phyloP scores from a whole-genome alignment of 2,113 vertebrate genomes.

The Monopterus albus region DNA sequence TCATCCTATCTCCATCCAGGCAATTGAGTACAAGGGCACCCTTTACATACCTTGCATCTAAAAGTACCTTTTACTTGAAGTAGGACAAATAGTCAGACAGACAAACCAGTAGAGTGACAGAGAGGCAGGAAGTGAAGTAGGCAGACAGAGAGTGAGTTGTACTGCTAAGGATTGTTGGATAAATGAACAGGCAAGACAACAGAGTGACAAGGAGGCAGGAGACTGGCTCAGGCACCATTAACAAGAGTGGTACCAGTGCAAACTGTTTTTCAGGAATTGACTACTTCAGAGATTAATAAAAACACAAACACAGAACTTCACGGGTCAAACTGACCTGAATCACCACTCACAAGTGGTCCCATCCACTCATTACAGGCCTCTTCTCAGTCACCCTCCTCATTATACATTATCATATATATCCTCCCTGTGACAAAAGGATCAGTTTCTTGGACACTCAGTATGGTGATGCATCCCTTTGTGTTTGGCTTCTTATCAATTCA shows the following conservation, averaged over 20 bases:
- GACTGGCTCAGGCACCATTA: conserved; percentile 49
- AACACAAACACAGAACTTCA: conserved; percentile 34
- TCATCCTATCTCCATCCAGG: neutral
- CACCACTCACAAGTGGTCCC: conserved; percentile 37
- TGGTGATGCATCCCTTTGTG: neutral
- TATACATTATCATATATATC: neutral
- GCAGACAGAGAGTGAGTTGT: too few relatives aligned
- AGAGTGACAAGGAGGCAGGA: conserved; percentile 26
- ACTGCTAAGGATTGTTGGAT: too few relatives aligned
- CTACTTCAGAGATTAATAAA: conserved; percentile 47
- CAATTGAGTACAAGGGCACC: conserved; percentile 6
- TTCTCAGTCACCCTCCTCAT: neutral
- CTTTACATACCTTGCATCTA: conserved; percentile 10
- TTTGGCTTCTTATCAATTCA: neutral
- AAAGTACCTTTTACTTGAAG: conserved; percentile 10
- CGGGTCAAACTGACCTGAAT: conserved; percentile 32
- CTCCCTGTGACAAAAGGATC: conserved; percentile 8
- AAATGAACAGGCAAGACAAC: neutral
- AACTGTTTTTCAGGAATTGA: conserved; percentile 32
- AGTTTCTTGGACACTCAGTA: neutral
- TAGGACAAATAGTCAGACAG: neutral
- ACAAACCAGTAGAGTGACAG: neutral
- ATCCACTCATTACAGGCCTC: neutral
- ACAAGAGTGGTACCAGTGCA: conserved; percentile 28
- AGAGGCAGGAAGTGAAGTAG: conserved; percentile 20